phyloP scores from a whole-genome alignment of 2,797 vertebrate genomes.

The Hippoglossus hippoglossus region DNA sequence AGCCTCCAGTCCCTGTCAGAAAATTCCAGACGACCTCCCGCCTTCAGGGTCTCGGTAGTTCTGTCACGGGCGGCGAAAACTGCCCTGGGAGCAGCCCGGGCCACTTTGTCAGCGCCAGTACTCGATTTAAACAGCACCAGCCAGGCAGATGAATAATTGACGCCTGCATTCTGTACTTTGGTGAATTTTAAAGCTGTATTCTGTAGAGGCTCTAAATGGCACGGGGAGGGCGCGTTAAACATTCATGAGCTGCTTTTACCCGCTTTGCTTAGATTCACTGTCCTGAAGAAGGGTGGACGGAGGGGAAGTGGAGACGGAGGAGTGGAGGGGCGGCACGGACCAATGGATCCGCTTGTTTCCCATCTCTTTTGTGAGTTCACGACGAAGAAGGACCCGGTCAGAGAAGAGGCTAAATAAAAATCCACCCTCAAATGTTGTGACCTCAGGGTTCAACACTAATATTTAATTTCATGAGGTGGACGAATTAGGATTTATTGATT shows the following conservation, averaged over 20 bases:
- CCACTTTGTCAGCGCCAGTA: slow-evolving; percentile 74
- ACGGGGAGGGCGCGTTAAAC: slow-evolving; percentile 76
- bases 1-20: slow-evolving; percentile 1
- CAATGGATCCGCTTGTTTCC: slow-evolving; percentile 26
- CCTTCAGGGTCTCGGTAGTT: slow-evolving; percentile 39
- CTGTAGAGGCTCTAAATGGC: slow-evolving; percentile 84
- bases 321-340: slow-evolving; percentile 23
- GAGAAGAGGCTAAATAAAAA: slow-evolving; percentile 8
- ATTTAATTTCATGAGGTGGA: slow-evolving; percentile 31
- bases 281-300: slow-evolving; percentile 67
- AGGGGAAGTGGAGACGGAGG: slow-evolving; percentile 35
- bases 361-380: slow-evolving; percentile 6
- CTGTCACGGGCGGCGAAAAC: slow-evolving; percentile 63
- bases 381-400: slow-evolving; percentile 1
- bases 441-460: slow-evolving; percentile 17
- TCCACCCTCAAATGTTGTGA: not conserved
- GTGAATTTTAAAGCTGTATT: slow-evolving; percentile 84
- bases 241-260: slow-evolving; percentile 85
- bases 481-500: not conserved
- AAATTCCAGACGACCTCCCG: slow-evolving; percentile 20
- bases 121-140: slow-evolving; percentile 58
- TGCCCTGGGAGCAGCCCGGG: slow-evolving; percentile 55
- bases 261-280: slow-evolving; percentile 80
- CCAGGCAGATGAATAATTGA: slow-evolving; percentile 84
- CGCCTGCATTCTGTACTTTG: slow-evolving; percentile 81